These are phyloP conservation scores for Haemorhous mexicanus DNA, from an alignment of 2,113 vertebrate species.

Conservation along the genomic window DNA sequence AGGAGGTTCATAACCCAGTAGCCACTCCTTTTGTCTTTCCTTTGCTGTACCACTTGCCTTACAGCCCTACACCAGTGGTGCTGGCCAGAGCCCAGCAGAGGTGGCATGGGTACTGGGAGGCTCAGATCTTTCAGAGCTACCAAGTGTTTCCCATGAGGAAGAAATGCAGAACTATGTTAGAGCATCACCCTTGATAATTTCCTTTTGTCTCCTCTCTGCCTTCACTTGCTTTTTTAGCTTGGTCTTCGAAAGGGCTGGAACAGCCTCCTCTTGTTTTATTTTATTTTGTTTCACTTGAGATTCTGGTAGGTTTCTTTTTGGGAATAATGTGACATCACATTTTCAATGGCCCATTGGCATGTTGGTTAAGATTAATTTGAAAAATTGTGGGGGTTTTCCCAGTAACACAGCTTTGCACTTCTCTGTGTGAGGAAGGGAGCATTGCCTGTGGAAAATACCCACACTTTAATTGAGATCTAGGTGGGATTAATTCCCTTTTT, in stretches of 20 bases:
- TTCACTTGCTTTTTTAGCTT: neutral
- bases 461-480: neutral
- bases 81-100: neutral
- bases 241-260: neutral
- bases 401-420: neutral
- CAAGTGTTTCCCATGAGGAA: neutral
- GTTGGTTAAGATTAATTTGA: neutral
- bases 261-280: neutral
- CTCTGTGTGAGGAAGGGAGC: neutral
- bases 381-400: neutral
- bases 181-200: neutral
- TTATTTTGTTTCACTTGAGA: neutral
- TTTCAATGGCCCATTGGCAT: neutral
- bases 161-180: neutral
- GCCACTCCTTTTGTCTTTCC: neutral
- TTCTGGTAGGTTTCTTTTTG: neutral
- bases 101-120: accelerated
- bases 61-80: accelerated
- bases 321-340: neutral
- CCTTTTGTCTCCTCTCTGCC: neutral
- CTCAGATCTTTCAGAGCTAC: neutral
- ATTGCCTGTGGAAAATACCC: neutral
- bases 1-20: neutral
- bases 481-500: neutral
- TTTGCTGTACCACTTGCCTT: neutral